phyloP scores from a whole-genome alignment of 1,140 invertebrate species.

The Pygmarrhopalites habei region DNA sequence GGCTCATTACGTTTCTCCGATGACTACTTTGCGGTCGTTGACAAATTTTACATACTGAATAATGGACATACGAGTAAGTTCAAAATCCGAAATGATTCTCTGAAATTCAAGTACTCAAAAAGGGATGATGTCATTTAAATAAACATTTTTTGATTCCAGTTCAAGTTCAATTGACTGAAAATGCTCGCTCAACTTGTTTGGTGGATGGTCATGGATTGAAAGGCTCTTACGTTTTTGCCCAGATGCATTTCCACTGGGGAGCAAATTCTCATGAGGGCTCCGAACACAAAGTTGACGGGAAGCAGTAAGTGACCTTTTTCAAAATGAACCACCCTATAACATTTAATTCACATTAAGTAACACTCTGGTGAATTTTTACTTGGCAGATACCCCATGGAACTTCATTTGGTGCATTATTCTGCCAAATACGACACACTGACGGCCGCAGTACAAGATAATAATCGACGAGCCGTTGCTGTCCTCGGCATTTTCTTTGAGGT shows the following conservation, averaged over 20 bases:
- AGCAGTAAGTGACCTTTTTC: conserved; percentile 42
- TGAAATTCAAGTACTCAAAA: neutral
- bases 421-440: conserved; percentile 44
- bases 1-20: conserved; percentile 36
- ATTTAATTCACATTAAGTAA: too few relatives aligned
- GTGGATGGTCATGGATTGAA: conserved; percentile 43
- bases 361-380: conserved; percentile 3
- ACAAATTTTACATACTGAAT: conserved; percentile 40
- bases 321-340: neutral
- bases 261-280: conserved; percentile 46
- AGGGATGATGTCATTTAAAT: neutral
- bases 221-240: conserved; percentile 45
- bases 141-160: too few relatives aligned
- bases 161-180: conserved; percentile 29
- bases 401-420: conserved; percentile 51
- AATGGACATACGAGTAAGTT: conserved; percentile 44
- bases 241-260: conserved; percentile 54
- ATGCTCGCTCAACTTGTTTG: conserved; percentile 30
- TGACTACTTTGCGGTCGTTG: conserved; percentile 38
- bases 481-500: conserved; percentile 50
- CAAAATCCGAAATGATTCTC: neutral
- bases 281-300: conserved; percentile 51
- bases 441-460: conserved; percentile 45
- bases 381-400: conserved; percentile 38
- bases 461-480: conserved; percentile 47